Evolutionary conservation across 92 coral and sea anemone genomes (phyloP).

Genomic region (Blastomussa wellsi): DNA sequence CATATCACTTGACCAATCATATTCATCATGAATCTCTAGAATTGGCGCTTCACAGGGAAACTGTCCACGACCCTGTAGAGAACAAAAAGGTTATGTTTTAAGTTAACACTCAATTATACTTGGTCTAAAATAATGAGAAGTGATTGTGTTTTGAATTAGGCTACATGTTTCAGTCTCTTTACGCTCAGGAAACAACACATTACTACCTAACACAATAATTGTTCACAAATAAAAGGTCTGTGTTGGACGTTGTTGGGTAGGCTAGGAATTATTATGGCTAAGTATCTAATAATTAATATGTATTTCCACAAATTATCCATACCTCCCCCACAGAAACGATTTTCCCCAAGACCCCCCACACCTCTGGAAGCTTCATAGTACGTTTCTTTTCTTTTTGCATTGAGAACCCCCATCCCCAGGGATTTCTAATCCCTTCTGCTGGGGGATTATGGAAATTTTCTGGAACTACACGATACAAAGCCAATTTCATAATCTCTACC

Average conservation of each 20-base stretch:
- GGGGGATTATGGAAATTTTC: too few relatives aligned
- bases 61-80: conserved; percentile 87
- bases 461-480: too few relatives aligned
- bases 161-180: neutral
- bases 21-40: conserved; percentile 74
- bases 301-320: too few relatives aligned
- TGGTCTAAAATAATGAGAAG: neutral
- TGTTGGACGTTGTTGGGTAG: neutral
- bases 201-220: neutral
- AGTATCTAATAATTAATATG: too few relatives aligned
- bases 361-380: too few relatives aligned
- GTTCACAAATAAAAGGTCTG: neutral
- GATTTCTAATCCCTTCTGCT: too few relatives aligned
- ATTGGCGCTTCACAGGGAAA: conserved; percentile 80
- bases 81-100: too few relatives aligned
- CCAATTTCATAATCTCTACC: conserved; percentile 43
- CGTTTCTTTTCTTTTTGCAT: too few relatives aligned
- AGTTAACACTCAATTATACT: neutral
- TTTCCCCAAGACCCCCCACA: too few relatives aligned
- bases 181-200: neutral
- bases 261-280: neutral
- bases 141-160: neutral
- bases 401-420: too few relatives aligned
- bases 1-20: conserved; percentile 78
- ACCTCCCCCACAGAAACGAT: too few relatives aligned